phyloP scores from a whole-genome alignment of 1,140 invertebrate genomes.

The Zaprionus taronus region DNA sequence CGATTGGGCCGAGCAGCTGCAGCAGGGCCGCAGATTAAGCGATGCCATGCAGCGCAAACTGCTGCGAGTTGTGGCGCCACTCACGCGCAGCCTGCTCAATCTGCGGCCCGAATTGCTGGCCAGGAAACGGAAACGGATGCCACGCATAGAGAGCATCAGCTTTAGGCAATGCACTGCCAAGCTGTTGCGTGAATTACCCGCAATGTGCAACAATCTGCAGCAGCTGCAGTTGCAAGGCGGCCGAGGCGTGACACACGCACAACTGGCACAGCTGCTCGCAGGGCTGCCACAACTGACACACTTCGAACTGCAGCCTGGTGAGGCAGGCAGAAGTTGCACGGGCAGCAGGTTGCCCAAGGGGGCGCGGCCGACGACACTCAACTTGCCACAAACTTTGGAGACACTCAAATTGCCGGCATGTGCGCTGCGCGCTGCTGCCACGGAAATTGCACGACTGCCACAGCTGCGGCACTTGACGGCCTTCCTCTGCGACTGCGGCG shows the following conservation, averaged over 20 bases:
- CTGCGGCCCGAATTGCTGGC: slow-evolving; percentile 26
- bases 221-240: slow-evolving; percentile 42
- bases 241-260: neutral
- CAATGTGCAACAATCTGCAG: slow-evolving; percentile 40
- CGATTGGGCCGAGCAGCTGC: slow-evolving; percentile 35
- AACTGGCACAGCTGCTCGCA: slow-evolving; percentile 18
- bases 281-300: neutral
- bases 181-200: slow-evolving; percentile 40
- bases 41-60: slow-evolving; percentile 44
- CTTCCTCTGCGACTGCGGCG: slow-evolving; percentile 53
- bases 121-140: slow-evolving; percentile 7
- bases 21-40: slow-evolving; percentile 18
- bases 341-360: neutral
- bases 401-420: slow-evolving; percentile 61
- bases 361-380: slow-evolving; percentile 8
- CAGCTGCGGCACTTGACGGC: slow-evolving; percentile 59
- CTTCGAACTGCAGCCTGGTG: slow-evolving; percentile 49
- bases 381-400: slow-evolving; percentile 43
- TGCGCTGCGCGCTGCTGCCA: slow-evolving; percentile 37
- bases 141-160: slow-evolving; percentile 38
- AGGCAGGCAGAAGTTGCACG: neutral
- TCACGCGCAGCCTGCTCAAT: slow-evolving; percentile 54
- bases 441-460: slow-evolving; percentile 52
- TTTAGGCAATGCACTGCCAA: slow-evolving; percentile 28
- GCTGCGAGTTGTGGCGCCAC: slow-evolving; percentile 34